phyloP scores from a whole-genome alignment of 2,113 vertebrate genomes.

The Murina feae region DNA sequence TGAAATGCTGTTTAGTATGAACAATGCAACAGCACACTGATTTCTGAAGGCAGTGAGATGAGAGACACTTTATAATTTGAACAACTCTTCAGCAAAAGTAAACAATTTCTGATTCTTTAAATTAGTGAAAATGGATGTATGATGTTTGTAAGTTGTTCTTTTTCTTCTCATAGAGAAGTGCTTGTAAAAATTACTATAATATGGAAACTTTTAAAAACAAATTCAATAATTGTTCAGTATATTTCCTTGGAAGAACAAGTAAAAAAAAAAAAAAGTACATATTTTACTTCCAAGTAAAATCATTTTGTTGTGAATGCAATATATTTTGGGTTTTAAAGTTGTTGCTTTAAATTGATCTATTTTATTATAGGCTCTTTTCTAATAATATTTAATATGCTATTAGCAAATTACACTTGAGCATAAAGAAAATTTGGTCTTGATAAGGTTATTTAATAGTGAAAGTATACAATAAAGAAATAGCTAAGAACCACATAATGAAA shows the following conservation, averaged over 20 bases:
- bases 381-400: background rate
- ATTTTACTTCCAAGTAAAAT: background rate
- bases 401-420: background rate
- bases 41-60: conserved; percentile 37
- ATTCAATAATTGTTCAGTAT: background rate
- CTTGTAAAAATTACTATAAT: background rate
- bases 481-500: background rate
- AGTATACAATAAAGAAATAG: background rate
- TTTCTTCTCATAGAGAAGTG: background rate
- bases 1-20: conserved; percentile 30
- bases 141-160: background rate
- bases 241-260: background rate
- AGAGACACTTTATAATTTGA: conserved; percentile 51
- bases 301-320: background rate
- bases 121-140: background rate
- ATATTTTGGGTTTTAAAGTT: background rate
- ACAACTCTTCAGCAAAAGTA: conserved; percentile 31
- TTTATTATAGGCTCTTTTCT: background rate
- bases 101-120: conserved; percentile 42
- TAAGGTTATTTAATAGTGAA: background rate
- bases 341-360: background rate
- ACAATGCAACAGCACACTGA: conserved; percentile 31
- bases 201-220: background rate
- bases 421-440: background rate
- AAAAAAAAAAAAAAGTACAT: background rate